Evolutionary conservation across 2,113 vertebrate genomes (phyloP).

Genomic region (Uria lomvia): DNA sequence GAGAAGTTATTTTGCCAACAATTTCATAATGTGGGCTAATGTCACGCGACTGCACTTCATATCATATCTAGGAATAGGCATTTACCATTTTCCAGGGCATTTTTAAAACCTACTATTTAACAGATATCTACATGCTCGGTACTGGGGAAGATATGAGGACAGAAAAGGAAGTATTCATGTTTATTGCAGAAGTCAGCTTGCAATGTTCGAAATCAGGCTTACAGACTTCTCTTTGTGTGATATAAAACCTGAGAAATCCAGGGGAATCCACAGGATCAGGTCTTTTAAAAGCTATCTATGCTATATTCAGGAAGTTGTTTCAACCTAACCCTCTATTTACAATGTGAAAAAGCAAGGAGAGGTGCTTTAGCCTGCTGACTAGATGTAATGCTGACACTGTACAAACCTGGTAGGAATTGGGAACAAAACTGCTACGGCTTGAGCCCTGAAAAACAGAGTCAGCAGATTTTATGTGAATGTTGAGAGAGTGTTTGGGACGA

Average conservation of each 20-base stretch:
- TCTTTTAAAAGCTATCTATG: neutral
- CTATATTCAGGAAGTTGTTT: neutral
- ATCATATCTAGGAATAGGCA: neutral
- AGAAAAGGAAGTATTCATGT: neutral
- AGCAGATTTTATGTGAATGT: neutral
- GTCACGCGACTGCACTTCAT: neutral
- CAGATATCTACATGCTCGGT: neutral
- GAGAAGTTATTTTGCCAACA: constrained; percentile 40
- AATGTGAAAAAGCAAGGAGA: neutral
- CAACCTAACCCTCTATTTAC: neutral
- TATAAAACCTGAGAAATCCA: neutral
- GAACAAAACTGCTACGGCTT: neutral
- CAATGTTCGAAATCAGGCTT: neutral
- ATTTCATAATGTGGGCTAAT: neutral
- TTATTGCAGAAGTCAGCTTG: neutral
- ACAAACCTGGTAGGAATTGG: neutral
- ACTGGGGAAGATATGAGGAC: neutral
- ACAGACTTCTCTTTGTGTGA: neutral
- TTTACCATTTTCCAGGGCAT: neutral
- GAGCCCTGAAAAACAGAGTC: neutral
- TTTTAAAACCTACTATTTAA: neutral
- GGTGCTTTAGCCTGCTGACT: neutral
- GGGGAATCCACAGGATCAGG: neutral
- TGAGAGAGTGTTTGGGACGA: neutral
- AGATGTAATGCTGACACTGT: neutral